A percentile compares a stretch with the other conserved stretches of the same genome.
These are phyloP conservation scores for Cerastis leucographa DNA, from an alignment of 2,888 invertebrate genomes.

Conservation along the genomic window DNA sequence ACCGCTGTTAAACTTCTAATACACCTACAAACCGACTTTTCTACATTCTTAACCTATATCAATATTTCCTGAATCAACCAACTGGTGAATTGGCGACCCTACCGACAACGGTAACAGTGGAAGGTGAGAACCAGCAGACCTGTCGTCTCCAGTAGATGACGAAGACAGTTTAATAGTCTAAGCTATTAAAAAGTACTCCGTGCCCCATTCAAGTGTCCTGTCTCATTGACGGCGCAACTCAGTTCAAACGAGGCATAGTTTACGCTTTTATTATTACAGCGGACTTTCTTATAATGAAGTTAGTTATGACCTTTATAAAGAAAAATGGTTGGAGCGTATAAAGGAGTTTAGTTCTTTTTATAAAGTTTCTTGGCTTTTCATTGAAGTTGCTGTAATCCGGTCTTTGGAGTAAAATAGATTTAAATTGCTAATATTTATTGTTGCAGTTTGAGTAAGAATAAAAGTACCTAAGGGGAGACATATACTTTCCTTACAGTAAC, in stretches of 20 bases:
- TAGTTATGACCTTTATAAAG: constrained; percentile 32
- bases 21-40: too few species aligned
- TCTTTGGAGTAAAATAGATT: background rate
- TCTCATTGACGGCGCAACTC: constrained; percentile 63
- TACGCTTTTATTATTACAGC: constrained; percentile 34
- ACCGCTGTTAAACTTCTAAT: background rate
- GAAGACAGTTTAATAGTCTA: constrained; percentile 75
- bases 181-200: constrained; percentile 72
- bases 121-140: constrained; percentile 61
- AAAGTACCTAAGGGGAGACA: background rate
- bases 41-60: background rate
- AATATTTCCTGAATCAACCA: constrained; percentile 16
- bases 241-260: constrained; percentile 44
- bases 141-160: constrained; percentile 59
- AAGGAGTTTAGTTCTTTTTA: constrained; percentile 8
- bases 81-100: constrained; percentile 34
- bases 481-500: background rate
- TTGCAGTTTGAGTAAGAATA: too few species aligned
- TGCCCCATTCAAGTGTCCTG: constrained; percentile 74
- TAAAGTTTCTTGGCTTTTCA: background rate
- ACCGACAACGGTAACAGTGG: constrained; percentile 42
- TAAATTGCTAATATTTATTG: background rate
- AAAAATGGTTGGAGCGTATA: constrained; percentile 12
- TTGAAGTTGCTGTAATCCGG: background rate
- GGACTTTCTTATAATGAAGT: constrained; percentile 52